Evolutionary conservation across 2,888 invertebrate genomes (phyloP).

Genomic region (Augiades crinisus): DNA sequence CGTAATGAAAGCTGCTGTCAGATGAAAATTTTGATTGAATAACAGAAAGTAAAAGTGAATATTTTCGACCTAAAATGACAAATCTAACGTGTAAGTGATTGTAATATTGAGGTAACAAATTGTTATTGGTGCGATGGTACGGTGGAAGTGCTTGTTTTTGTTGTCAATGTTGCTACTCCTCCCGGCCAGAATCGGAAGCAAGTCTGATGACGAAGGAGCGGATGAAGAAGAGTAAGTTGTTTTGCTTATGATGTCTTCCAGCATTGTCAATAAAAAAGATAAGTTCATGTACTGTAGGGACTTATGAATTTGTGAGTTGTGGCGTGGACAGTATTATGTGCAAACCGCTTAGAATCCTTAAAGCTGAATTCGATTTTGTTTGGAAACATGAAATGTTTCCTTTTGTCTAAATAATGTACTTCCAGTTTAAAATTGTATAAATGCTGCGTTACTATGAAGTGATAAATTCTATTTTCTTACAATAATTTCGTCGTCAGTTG

Average conservation of each 20-base stretch:
- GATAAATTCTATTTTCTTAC: too few species aligned
- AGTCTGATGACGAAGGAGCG: conserved; percentile 51
- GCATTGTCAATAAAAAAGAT: too few species aligned
- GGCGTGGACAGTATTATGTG: too few species aligned
- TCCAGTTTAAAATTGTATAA: too few species aligned
- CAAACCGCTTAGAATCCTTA: too few species aligned
- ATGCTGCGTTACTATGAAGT: too few species aligned
- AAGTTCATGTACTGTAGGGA: too few species aligned
- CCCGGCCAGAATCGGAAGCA: conserved; percentile 47
- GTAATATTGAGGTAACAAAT: conserved; percentile 35
- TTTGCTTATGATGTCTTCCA: not conserved
- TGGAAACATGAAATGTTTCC: too few species aligned
- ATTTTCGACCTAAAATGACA: conserved; percentile 65
- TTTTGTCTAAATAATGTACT: too few species aligned
- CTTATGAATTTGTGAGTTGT: too few species aligned
- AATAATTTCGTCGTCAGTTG: too few species aligned
- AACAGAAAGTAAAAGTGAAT: conserved; percentile 31
- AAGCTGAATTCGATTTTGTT: too few species aligned
- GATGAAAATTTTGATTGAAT: conserved; percentile 46
- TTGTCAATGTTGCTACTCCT: conserved; percentile 60
- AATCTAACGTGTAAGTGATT: conserved; percentile 54
- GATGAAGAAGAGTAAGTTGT: conserved; percentile 54
- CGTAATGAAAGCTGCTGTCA: conserved; percentile 52
- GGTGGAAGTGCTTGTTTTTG: conserved; percentile 61
- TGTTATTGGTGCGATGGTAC: conserved; percentile 53